Percentiles rank a stretch among this genome's conserved stretches.
phyloP scores from a whole-genome alignment of 2,797 vertebrate genomes.

The Chrysolophus pictus region DNA sequence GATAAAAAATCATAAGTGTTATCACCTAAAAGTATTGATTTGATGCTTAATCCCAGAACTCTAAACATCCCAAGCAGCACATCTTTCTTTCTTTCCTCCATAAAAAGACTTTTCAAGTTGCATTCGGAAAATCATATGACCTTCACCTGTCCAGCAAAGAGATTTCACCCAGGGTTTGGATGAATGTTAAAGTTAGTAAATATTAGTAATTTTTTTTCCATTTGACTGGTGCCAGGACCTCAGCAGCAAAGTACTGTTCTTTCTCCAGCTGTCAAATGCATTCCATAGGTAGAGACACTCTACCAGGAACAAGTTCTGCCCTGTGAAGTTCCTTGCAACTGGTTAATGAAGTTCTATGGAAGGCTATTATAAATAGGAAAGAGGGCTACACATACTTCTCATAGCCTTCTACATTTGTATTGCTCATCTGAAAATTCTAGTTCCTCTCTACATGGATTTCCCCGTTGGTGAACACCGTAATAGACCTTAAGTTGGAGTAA shows the following conservation, averaged over 20 bases:
- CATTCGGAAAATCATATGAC: conserved; percentile 9
- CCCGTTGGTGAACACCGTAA: not conserved
- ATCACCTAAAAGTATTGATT: not conserved
- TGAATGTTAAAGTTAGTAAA: not conserved
- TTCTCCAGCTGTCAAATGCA: not conserved
- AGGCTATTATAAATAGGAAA: not conserved
- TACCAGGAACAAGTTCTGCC: not conserved
- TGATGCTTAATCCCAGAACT: not conserved
- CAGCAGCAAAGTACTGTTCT: not conserved
- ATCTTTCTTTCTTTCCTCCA: not conserved
- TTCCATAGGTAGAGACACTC: not conserved
- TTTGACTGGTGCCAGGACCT: not conserved
- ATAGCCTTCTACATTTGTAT: not conserved
- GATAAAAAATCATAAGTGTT: conserved; percentile 12
- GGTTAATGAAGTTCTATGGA: not conserved
- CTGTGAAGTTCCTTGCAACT: not conserved
- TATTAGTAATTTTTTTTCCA: not conserved
- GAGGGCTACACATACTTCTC: not conserved
- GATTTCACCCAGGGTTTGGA: not conserved
- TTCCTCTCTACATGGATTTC: not conserved
- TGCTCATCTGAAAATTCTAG: not conserved
- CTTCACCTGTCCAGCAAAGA: not conserved
- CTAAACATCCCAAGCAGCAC: not conserved
- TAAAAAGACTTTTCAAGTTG: not conserved
- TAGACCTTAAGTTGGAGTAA: not conserved